Evolutionary conservation across 2,888 invertebrate genomes (phyloP).

Genomic region (Torymus aiolomorphi): DNA sequence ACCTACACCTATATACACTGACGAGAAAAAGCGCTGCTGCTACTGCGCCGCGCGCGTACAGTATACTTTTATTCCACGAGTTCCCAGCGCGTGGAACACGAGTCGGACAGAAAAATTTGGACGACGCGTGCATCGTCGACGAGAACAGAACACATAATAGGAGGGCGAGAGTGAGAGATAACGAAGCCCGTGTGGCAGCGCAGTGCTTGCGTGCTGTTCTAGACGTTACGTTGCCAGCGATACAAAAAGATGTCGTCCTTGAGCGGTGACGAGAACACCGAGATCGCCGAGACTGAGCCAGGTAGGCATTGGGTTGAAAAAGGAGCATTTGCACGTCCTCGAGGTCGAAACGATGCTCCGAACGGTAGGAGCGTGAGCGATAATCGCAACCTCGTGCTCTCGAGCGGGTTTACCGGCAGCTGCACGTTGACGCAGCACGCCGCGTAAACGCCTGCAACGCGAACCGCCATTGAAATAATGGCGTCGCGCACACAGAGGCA

Average conservation of each 20-base stretch:
- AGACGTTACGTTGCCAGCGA: constrained; percentile 40
- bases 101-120: no score
- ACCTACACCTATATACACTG: no score
- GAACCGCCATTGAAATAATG: constrained; percentile 69
- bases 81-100: no score
- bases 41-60: no score
- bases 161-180: no score
- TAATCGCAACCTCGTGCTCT: neutral
- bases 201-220: constrained; percentile 7
- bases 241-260: constrained; percentile 70
- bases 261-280: constrained; percentile 71
- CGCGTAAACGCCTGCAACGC: constrained; percentile 36
- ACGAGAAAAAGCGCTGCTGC: no score
- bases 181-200: constrained; percentile 7
- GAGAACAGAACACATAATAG: no score
- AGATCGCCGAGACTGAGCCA: constrained; percentile 67
- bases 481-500: constrained; percentile 55
- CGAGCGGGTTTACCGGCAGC: constrained; percentile 1
- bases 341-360: neutral
- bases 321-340: no score
- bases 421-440: constrained; percentile 31
- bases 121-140: no score
- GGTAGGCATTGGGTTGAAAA: constrained; percentile 61
- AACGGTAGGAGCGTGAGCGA: no score
- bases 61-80: no score